These are phyloP conservation scores for Meloidogyne floridensis DNA, from an alignment of 1,140 invertebrate species.

Conservation along the genomic window DNA sequence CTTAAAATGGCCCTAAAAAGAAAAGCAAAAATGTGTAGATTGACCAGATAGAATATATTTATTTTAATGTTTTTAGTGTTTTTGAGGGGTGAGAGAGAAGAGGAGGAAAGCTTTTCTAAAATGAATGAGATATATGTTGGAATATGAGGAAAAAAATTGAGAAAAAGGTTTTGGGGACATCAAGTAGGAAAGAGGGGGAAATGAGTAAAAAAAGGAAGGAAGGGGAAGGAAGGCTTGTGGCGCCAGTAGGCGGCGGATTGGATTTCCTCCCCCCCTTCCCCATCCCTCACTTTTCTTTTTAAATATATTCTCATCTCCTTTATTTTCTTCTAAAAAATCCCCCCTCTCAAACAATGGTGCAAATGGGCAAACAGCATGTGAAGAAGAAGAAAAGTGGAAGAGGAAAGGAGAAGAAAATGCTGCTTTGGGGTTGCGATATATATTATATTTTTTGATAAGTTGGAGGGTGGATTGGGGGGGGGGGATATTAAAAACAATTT, in stretches of 20 bases:
- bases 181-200: background rate
- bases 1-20: background rate
- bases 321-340: background rate
- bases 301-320: background rate
- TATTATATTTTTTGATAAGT: background rate
- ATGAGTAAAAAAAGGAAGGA: background rate
- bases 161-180: background rate
- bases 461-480: background rate
- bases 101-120: background rate
- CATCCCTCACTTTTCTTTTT: background rate
- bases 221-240: background rate
- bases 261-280: constrained; percentile 2
- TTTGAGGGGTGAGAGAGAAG: background rate
- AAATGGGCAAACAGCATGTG: constrained; percentile 4
- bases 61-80: background rate
- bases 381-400: background rate
- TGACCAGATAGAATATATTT: background rate
- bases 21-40: background rate
- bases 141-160: background rate
- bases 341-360: background rate
- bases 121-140: constrained; percentile 5
- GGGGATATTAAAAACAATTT: too few relatives aligned
- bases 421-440: background rate
- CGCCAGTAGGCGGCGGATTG: constrained; percentile 2
- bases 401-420: background rate